Base-by-base conservation (phyloP, 2,113 vertebrate genomes). In the Gorilla gorilla region DNA sequence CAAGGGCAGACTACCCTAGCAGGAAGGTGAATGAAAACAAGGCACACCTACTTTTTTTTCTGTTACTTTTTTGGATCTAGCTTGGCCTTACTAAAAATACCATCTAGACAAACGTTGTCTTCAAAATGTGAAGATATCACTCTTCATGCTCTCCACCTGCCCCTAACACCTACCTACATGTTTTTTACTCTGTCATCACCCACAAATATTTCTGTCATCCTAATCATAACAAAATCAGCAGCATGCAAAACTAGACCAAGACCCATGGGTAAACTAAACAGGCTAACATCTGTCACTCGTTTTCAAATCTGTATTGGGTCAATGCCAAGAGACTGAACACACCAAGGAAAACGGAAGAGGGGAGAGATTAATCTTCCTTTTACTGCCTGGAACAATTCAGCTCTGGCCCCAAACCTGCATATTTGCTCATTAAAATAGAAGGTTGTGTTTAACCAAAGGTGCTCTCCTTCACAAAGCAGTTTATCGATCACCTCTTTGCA, bases 1-100 rank as follows among this genome's bases (percentile, higher is more conserved):
- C 94, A 85, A 97, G 96, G 97, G 59, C 92, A 96, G 68, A 48
- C 22, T 85, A 9, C 61, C 68, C 66, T 22, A 32, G 73, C 32
- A 90, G 55, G 27, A 90, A 50, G 68, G 38, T 2, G 59, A 87
- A 73, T 40, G 30, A 72, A 92, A 38, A 32, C 30, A 79, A 92
- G 50, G 86, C 81, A 61, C 27, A 79, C 75, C 83, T 68, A 68
- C 70, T 81, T 90, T 81, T 79, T 32, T 45, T 81, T 78, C 78
- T 30, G 27, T 64, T 70, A 76, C 35, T 68, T 84, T 48, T 43
- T 61, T 52, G 27, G 78, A 82, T 64, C 14, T 43, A 35, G 25
- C 50, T 27, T 90, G 57, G 13, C 40, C 45, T 66, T 40, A 82
- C 55, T 2, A 45, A 89, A 94, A 76, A 8, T 30, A 11, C 8